These are phyloP conservation scores for Cataglyphis altisquamis DNA, from an alignment of 2,888 invertebrate species.

Conservation along the genomic window DNA sequence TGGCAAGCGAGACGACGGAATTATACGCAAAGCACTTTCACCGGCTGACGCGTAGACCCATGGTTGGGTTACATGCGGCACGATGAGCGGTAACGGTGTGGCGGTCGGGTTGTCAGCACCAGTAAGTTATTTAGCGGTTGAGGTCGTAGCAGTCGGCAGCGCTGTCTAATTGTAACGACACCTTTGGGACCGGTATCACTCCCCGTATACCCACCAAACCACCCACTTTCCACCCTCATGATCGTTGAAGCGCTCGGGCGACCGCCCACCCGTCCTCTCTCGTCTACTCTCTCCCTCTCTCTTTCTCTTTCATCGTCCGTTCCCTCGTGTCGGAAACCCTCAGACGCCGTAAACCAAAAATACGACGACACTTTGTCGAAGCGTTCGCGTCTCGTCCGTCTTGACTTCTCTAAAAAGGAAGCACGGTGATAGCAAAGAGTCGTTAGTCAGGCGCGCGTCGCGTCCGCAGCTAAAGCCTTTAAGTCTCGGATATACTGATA, in stretches of 20 bases:
- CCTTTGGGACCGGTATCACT: slow-evolving; percentile 83
- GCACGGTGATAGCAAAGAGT: slow-evolving; percentile 30
- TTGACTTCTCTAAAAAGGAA: slow-evolving; percentile 57
- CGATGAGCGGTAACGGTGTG: slow-evolving; percentile 77
- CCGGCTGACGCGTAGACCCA: slow-evolving; percentile 41
- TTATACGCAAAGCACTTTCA: slow-evolving; percentile 37
- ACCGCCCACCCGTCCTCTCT: slow-evolving; percentile 62
- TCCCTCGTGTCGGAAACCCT: slow-evolving; percentile 68
- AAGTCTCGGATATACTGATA: slow-evolving; percentile 50
- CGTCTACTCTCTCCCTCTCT: slow-evolving; percentile 27
- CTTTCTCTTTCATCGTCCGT: slow-evolving; percentile 36
- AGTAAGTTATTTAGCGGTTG: slow-evolving; percentile 85
- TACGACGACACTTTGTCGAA: slow-evolving; percentile 81
- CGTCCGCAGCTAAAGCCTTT: slow-evolving; percentile 44
- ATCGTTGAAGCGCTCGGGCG: slow-evolving; percentile 79
- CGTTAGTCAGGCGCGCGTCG: slow-evolving; percentile 41
- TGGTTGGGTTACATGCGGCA: slow-evolving; percentile 62
- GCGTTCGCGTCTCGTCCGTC: slow-evolving; percentile 68
- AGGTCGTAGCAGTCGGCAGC: slow-evolving; percentile 83
- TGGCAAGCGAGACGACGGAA: slow-evolving; percentile 14
- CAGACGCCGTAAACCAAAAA: slow-evolving; percentile 82
- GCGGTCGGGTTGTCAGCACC: slow-evolving; percentile 85
- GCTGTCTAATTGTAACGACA: slow-evolving; percentile 86
- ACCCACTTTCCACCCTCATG: slow-evolving; percentile 74
- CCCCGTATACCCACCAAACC: slow-evolving; percentile 73